Base-by-base conservation (phyloP, 2,113 vertebrate species). In the Sinocyclocheilus anshuiensis region DNA sequence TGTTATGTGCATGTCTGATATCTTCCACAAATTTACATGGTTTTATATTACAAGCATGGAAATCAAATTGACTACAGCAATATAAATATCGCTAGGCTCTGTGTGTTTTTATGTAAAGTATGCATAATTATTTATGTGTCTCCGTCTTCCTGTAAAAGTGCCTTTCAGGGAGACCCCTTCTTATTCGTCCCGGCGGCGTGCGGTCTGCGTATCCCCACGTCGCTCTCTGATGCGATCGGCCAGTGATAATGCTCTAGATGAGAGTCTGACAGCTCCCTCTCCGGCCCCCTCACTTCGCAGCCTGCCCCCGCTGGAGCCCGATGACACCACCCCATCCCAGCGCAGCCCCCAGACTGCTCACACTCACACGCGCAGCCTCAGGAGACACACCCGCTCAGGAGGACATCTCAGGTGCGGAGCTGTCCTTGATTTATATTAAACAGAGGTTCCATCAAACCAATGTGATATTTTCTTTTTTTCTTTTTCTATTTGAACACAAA, bases 121-220 rank as follows among this genome's bases (percentile, higher is more conserved):
- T 87, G 83, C 75, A 65, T 86, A 80, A 84, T 77, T 85, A 11
- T 80, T 72, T 72, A 42, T 10, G 22, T 42, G 0, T 0, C 18
- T 71, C 0, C 77, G 48, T 86, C 82, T 84, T 84, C 81, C 84
- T 24, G 72, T 86, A 77, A 50, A 91, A 98, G 97, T 99, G 92
- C 98, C 97, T 94, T 99, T 99, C 93, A 95, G 97, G 93, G 98
- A 99, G 87, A 98, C 96, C 5, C 97, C 98, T n/a, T 97, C 96
- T 92, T 99, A 98, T 87, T 97, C 97, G 0, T 97, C 97, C 92
- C 94, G 97, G 39, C 94, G 95, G 22, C 85, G 94, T 0, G 94
- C 94, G 0, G 89, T 95, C 0, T 96, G 96, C 0, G 93, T 97
- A 86, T 95, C 96, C 0, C 97, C 98, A 1, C 97, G 97, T 0